Percentiles rank a stretch among this genome's conserved stretches.
phyloP scores from a whole-genome alignment of 2,113 vertebrate species.

The Lepus europaeus region DNA sequence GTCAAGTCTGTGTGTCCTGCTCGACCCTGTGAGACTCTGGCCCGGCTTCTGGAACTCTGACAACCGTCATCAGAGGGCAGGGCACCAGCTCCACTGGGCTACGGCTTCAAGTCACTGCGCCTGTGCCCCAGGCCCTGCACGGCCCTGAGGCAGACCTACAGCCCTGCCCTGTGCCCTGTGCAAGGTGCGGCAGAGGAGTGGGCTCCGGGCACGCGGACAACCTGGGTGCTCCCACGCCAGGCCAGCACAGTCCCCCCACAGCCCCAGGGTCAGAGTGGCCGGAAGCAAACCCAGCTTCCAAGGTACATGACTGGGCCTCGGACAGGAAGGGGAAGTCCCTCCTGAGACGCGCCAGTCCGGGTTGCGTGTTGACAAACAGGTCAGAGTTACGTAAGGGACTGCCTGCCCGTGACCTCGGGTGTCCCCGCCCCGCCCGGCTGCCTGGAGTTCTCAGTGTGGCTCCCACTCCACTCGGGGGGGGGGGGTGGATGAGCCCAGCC shows the following conservation, averaged over 20 bases:
- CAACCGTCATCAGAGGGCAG: background rate
- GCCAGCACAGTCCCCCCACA: background rate
- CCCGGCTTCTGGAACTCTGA: background rate
- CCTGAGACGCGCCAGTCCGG: background rate
- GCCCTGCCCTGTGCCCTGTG: background rate
- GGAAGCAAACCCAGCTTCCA: background rate
- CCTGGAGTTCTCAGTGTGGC: background rate
- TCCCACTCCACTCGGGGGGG: background rate
- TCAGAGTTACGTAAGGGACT: background rate
- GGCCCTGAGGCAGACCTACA: accelerated
- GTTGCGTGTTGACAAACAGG: conserved; percentile 33
- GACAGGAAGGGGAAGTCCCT: conserved; percentile 63
- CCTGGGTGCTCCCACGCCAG: background rate
- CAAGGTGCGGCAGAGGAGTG: too few relatives aligned
- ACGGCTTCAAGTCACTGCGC: background rate
- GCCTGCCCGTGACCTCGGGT: accelerated
- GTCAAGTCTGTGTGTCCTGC: background rate
- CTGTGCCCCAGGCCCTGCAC: background rate
- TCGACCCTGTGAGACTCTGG: background rate
- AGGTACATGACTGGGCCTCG: background rate
- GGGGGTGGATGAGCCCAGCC: too few relatives aligned
- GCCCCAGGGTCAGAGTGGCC: background rate
- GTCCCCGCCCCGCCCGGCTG: background rate
- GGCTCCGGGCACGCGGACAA: too few relatives aligned
- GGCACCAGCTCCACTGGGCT: background rate